Evolutionary conservation across 2,797 vertebrate species (phyloP), one percentile per base, ranked within the genome.

Genomic region (Glyptemys insculpta): DNA sequence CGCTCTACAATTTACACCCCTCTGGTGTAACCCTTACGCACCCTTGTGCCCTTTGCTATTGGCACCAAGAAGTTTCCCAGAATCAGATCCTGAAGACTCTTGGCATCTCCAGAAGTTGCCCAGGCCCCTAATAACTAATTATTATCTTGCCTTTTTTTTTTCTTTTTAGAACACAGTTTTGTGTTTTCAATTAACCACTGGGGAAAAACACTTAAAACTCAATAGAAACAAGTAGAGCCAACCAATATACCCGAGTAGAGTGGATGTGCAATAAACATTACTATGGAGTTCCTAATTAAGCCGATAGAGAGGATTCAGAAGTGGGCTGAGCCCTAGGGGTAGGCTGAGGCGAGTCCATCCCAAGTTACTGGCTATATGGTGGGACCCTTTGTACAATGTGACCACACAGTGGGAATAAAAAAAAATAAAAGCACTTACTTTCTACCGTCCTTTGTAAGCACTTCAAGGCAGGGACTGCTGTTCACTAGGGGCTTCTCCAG

Each of bases 181-280:
- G 4, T 29, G 16, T 49, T 16, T 94, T 96, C 92, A 96, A 96
- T 97, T 92, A 95, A 89, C 62, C 92, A 81, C 93, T 89, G 74
- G 89, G 85, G 86, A 93, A 23, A 88, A 94, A 83, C 79, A n/a
- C 83, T 88, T 34, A 88, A 74, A 81, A 91, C 72, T 88, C 88
- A 85, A 56, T 52, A 74, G 91, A 89, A 94, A 72, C 86, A 87
- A 82, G 86, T 59, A 53, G 44, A 95, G 47, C 53, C 74, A 86
- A 85, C 74, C 68, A 78, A 92, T 93, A 83, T 59, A 54, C 83
- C 86, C 80, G 47, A 79, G 92, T 88, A 74, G 47, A 91, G 76
- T 87, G 18, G 34, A 88, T 80, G 84, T 34, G 80, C 85, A 87
- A 93, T 93, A 92, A 88, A 87, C 72, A 78, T 78, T 68, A 8